Evolutionary conservation across 2,888 invertebrate species (phyloP).

Genomic region (Eilema griseolum): DNA sequence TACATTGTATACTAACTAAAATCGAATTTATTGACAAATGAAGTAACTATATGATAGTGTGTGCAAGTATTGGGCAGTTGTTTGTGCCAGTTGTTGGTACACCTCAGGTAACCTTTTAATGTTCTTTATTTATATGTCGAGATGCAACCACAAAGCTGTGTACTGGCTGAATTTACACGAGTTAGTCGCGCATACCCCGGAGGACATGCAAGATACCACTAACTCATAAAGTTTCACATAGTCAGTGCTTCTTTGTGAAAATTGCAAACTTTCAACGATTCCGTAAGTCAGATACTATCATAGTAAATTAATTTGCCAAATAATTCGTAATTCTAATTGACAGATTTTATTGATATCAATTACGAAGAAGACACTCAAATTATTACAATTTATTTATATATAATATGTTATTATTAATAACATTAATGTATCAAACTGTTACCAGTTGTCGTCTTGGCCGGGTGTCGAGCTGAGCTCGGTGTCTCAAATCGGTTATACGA

Average conservation of each 20-base stretch:
- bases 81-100: background rate
- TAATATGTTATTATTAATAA: slow-evolving; percentile 21
- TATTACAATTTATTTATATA: slow-evolving; percentile 35
- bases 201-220: background rate
- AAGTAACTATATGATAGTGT: slow-evolving; percentile 51
- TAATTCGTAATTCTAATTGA: slow-evolving; percentile 60
- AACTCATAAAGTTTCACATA: background rate
- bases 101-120: background rate
- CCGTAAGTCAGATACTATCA: slow-evolving; percentile 45
- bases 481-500: slow-evolving; percentile 14
- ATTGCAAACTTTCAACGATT: background rate
- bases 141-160: background rate
- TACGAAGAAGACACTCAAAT: slow-evolving; percentile 54
- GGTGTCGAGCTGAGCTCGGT: slow-evolving; percentile 33
- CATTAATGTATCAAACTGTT: slow-evolving; percentile 21
- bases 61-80: slow-evolving; percentile 24
- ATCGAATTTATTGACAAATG: slow-evolving; percentile 52
- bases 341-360: slow-evolving; percentile 52
- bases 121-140: background rate
- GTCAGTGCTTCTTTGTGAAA: background rate
- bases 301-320: slow-evolving; percentile 55
- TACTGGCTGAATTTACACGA: background rate
- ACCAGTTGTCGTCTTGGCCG: slow-evolving; percentile 26
- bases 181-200: background rate
- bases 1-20: slow-evolving; percentile 44